phyloP scores from a whole-genome alignment of 2,113 vertebrate genomes.

The Scomber japonicus region DNA sequence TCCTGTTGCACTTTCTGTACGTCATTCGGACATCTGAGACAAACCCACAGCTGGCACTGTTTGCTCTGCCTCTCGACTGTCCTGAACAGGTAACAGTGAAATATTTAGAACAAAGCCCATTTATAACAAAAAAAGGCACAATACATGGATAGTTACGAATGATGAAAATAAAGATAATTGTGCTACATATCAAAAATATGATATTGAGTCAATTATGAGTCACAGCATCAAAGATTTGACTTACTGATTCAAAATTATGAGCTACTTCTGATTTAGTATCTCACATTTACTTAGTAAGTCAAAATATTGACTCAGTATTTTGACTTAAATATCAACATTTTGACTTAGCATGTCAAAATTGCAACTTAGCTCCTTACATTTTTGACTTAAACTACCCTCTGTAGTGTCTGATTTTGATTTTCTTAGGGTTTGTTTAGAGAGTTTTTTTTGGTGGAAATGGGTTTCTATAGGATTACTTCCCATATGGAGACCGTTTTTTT shows the following conservation, averaged over 20 bases:
- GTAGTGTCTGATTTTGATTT: neutral
- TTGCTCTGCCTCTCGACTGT: conserved; percentile 19
- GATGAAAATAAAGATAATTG: neutral
- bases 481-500: neutral
- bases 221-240: no score
- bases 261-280: no score
- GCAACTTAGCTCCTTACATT: no score
- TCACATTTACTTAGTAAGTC: neutral
- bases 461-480: neutral
- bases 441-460: neutral
- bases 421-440: neutral
- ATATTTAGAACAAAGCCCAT: neutral
- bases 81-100: conserved; percentile 6
- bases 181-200: neutral
- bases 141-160: neutral
- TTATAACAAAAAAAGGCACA: neutral
- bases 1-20: conserved; percentile 2
- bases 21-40: neutral
- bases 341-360: no score
- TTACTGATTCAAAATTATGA: neutral
- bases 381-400: no score
- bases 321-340: no score
- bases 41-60: conserved; percentile 6
- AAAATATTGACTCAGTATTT: neutral
- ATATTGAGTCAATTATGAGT: no score